phyloP scores from a whole-genome alignment of 2,113 vertebrate species.

The Montifringilla adamsi region DNA sequence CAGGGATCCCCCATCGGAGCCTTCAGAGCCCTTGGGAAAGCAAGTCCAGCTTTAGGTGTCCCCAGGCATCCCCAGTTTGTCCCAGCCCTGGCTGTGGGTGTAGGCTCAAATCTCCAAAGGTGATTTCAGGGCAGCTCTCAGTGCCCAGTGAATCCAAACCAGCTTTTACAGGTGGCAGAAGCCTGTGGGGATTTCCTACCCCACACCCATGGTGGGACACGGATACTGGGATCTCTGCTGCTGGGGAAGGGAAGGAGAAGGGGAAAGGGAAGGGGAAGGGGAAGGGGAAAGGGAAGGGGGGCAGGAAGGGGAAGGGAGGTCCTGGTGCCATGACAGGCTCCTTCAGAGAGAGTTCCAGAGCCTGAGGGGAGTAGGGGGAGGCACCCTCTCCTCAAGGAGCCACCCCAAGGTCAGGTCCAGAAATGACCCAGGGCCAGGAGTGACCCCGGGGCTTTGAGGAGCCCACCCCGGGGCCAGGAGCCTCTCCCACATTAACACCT shows the following conservation, averaged over 20 bases:
- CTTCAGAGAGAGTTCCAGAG: neutral
- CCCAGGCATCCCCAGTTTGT: neutral
- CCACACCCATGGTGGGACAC: neutral
- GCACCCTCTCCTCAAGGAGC: neutral
- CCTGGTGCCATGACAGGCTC: fast-evolving
- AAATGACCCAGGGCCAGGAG: neutral
- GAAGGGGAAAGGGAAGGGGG: neutral
- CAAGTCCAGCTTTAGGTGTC: neutral
- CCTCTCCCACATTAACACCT: neutral
- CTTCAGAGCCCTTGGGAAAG: neutral
- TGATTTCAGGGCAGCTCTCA: neutral
- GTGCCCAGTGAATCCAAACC: neutral
- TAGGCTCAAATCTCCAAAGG: neutral
- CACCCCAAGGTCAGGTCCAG: neutral
- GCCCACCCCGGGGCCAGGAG: neutral
- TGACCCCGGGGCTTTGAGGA: neutral
- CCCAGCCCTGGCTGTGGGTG: neutral
- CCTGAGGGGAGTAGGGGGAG: neutral
- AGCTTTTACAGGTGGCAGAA: neutral
- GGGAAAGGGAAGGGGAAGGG: neutral
- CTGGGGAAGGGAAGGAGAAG: neutral
- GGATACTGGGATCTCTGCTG: neutral
- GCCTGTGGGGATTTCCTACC: fast-evolving
- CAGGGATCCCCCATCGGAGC: neutral
- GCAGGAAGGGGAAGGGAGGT: neutral